Evolutionary conservation across 2,888 invertebrate genomes (phyloP).

Genomic region (Pachymerium ferrugineum): DNA sequence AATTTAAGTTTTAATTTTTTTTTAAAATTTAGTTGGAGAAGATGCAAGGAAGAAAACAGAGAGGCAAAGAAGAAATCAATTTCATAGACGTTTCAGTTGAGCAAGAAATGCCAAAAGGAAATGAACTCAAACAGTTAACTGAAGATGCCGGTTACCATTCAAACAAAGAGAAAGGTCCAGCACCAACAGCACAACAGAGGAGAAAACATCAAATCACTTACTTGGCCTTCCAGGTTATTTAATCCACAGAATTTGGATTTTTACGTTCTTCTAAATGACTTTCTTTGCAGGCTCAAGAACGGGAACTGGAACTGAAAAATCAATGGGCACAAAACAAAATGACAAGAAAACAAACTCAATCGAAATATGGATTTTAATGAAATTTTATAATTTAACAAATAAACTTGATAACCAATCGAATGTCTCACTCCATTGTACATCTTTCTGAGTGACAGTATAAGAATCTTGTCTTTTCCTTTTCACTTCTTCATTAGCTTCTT

Average conservation of each 20-base stretch:
- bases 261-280: constrained; percentile 38
- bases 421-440: background rate
- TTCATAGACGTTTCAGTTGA: constrained; percentile 77
- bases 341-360: constrained; percentile 80
- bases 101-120: constrained; percentile 71
- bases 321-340: constrained; percentile 86
- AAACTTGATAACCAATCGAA: constrained; percentile 14
- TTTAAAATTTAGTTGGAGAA: constrained; percentile 54
- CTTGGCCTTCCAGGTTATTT: constrained; percentile 67
- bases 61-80: constrained; percentile 59
- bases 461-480: background rate
- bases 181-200: constrained; percentile 61
- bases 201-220: constrained; percentile 93
- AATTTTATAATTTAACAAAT: constrained; percentile 15
- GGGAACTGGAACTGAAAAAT: constrained; percentile 86
- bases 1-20: background rate
- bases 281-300: constrained; percentile 77
- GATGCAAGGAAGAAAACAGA: constrained; percentile 61
- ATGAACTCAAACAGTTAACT: constrained; percentile 62
- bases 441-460: background rate
- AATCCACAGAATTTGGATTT: background rate
- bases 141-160: constrained; percentile 46
- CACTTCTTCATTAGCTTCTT: background rate
- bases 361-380: constrained; percentile 86
- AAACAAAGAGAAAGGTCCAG: constrained; percentile 45